phyloP scores from a whole-genome alignment of 1,140 invertebrate genomes.

The Bombus pyrosoma region DNA sequence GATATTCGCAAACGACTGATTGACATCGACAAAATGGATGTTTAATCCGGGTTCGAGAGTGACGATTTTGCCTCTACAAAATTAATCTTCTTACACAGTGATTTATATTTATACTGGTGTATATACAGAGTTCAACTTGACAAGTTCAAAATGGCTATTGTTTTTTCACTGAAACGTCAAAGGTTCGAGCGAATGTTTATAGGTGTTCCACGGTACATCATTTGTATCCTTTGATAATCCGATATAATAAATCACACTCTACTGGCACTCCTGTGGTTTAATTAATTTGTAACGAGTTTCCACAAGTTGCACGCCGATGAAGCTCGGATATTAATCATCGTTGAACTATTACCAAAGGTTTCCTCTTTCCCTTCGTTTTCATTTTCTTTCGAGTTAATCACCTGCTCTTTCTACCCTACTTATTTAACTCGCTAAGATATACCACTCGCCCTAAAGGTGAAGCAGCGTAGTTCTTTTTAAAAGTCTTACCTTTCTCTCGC shows the following conservation, averaged over 20 bases:
- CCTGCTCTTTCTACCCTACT: neutral
- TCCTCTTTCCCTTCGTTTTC: conserved; percentile 16
- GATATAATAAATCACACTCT: conserved; percentile 58
- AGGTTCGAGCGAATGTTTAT: neutral
- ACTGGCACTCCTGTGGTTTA: conserved; percentile 54
- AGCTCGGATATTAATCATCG: conserved; percentile 63
- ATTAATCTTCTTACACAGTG: neutral
- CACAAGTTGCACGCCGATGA: conserved; percentile 61
- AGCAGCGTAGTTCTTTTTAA: conserved; percentile 34
- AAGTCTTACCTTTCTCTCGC: neutral
- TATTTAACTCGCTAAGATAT: conserved; percentile 27
- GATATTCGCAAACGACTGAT: neutral
- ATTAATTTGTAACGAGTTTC: conserved; percentile 70
- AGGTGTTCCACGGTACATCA: neutral
- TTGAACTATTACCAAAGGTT: conserved; percentile 48
- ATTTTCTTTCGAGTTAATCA: conserved; percentile 60
- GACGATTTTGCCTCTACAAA: neutral
- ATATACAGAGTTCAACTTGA: neutral
- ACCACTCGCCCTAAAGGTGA: neutral
- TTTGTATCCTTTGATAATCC: conserved; percentile 21
- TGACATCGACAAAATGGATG: neutral
- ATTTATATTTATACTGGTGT: too few relatives aligned
- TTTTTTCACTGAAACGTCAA: neutral
- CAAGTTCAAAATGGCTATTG: neutral
- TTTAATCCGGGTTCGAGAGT: neutral